Conservation (phyloP, 1,140 invertebrate genomes). For the Lucilia cuprina region DNA sequence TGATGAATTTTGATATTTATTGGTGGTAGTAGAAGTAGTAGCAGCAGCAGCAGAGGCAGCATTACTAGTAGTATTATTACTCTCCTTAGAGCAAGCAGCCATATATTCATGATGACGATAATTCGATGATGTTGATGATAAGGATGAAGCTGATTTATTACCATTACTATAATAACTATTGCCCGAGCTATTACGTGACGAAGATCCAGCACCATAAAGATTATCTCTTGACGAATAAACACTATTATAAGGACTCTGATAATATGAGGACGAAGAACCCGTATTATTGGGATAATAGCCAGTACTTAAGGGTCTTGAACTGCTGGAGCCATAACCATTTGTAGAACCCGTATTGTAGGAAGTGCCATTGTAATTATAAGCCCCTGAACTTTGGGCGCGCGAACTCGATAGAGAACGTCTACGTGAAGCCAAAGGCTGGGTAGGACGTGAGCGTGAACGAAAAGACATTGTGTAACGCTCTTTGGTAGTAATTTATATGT, state of each 20-base stretch:
- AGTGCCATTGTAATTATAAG: constrained; percentile 52
- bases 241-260: constrained; percentile 59
- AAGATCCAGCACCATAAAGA: constrained; percentile 45
- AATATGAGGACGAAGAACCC: constrained; percentile 38
- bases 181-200: constrained; percentile 35
- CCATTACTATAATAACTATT: constrained; percentile 49
- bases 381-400: constrained; percentile 43
- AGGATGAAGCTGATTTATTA: constrained; percentile 40
- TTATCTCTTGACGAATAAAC: constrained; percentile 57
- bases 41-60: constrained; percentile 22
- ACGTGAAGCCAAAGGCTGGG: constrained; percentile 51
- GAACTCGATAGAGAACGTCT: constrained; percentile 59
- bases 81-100: constrained; percentile 23
- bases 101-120: constrained; percentile 52
- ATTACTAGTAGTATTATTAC: neutral
- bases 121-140: constrained; percentile 27
- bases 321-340: constrained; percentile 11
- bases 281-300: constrained; percentile 45
- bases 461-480: constrained; percentile 53
- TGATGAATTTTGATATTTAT: constrained; percentile 46
- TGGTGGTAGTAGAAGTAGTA: neutral
- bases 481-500: neutral
- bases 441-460: constrained; percentile 57
- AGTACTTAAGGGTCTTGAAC: constrained; percentile 51
- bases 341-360: constrained; percentile 41